These are phyloP conservation scores for Cygnus olor DNA, from an alignment of 2,797 vertebrate species.

Conservation along the genomic window DNA sequence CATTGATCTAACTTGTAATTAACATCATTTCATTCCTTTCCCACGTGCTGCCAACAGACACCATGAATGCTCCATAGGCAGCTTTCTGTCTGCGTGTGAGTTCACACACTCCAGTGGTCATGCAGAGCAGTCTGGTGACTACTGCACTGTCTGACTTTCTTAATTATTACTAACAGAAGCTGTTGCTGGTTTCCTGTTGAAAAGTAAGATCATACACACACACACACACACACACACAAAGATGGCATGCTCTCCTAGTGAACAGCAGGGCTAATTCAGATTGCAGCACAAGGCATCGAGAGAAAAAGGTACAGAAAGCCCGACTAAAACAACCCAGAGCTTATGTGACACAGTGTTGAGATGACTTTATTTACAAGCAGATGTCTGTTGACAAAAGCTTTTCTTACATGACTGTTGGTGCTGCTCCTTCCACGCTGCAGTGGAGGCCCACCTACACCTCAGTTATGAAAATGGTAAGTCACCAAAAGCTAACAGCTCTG, in stretches of 20 bases:
- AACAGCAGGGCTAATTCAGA: not conserved
- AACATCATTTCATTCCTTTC: constrained; percentile 3
- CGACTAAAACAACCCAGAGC: not conserved
- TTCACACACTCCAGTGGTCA: not conserved
- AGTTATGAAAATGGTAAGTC: not conserved
- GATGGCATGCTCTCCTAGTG: not conserved
- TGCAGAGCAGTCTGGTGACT: not conserved
- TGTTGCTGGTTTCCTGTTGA: not conserved
- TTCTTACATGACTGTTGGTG: not conserved
- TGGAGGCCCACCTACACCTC: not conserved
- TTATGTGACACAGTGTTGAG: not conserved
- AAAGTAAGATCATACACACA: not conserved
- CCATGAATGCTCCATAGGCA: not conserved
- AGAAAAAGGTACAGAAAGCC: not conserved
- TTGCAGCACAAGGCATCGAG: not conserved
- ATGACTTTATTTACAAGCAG: not conserved
- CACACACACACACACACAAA: not conserved
- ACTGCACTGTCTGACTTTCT: not conserved
- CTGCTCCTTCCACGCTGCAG: not conserved
- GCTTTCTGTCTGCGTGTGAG: not conserved
- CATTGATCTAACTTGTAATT: constrained; percentile 28
- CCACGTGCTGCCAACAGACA: not conserved
- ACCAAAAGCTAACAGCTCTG: not conserved
- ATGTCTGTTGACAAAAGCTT: not conserved
- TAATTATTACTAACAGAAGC: not conserved